Evolutionary conservation across 1,140 invertebrate species (phyloP), one percentile per base, ranked within the genome.

Genomic region (Colletes gigas): DNA sequence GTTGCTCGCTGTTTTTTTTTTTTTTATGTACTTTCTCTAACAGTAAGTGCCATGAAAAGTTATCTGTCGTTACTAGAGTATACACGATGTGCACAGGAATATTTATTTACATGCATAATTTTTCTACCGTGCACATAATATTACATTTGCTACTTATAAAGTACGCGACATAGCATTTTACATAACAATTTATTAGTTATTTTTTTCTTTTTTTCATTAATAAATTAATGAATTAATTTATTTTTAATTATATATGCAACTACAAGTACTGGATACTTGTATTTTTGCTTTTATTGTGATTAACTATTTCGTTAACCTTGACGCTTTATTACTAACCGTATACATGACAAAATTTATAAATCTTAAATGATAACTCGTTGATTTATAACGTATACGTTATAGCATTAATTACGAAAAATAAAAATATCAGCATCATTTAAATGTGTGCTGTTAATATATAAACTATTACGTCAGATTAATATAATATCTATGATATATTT

Each of bases 401-500:
- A 67, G 17, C 59, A 50, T 62, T 83, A 72, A 80, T n/a, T 84
- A 81, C 59, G 12, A 39, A 60, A 71, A 6, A 7, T 39, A 21
- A 65, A n/a, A n/a, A 52, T 4, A 52, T 0, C 41, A 54, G 17
- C 41, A 30, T 54, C 47, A 55, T 62, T 78, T 14, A 63, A 50
- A 52, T 30, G 10, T 52, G 44, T 47, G 44, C 44, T 47, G 44
- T 47, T 47, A 30, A 30, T 30, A 30, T 30, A 30, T 30, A 30
- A 76, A 6, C 62, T 30, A 44, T 71, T 10, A 39, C 62, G 78
- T 59, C 44, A 67, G 78, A 86, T 67, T 85, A 72, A 81, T 74
- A 47, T 82, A 84, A 65, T 72, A 69, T 71, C 79, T 47, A 80
- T 59, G 84, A 86, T 82, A 85, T 47, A 8, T 88, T 89, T 90